Base-by-base conservation (phyloP, 1,140 invertebrate species). In the Teleopsis dalmanni region DNA sequence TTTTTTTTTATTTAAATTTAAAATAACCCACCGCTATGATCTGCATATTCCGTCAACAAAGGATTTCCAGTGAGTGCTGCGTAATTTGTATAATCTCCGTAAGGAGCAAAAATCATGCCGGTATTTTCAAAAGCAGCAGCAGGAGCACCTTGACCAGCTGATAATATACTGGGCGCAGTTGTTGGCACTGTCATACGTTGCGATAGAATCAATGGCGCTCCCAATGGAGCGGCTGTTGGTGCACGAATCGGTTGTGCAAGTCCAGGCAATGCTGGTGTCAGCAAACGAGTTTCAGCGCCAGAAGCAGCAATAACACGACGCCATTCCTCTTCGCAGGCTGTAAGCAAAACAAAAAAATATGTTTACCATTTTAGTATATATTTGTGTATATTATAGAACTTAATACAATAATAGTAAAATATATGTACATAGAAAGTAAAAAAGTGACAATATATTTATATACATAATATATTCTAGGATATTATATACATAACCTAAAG, bases 21-120 rank as follows among this genome's bases (percentile, higher is more conserved):
- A 81, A 88, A 88, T 73, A 89, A 93, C 89, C 88, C 90, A 93
- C 90, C 90, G 81, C 88, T 86, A 82, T 91, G 87, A 78, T 93
- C 88, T 57, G 87, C 81, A 77, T 91, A 91, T 68, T 90, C 88
- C 58, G 87, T 84, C 59, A 91, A 80, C 56, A 92, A 78, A 47
- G 88, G 87, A 64, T 78, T 79, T 47, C 77, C 79, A 25, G 83
- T 80, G 46, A 92, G 75, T 27, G 89, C 88, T 14, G 88, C 87
- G 72, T 92, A 93, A 70, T 91, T 91, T 64, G 84, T 81, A 73
- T 91, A 91, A 57, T 91, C 88, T 13, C 82, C 83, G 62, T 91
- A 93, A 1, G 88, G 87, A 13, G 82, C 79, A 72, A 86, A 87
- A 58, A 87, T 81, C 56, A 87, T 77, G 50, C 63, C 65, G 29